Conservation (phyloP, 2,888 invertebrate species). For the Baronia brevicornis region DNA sequence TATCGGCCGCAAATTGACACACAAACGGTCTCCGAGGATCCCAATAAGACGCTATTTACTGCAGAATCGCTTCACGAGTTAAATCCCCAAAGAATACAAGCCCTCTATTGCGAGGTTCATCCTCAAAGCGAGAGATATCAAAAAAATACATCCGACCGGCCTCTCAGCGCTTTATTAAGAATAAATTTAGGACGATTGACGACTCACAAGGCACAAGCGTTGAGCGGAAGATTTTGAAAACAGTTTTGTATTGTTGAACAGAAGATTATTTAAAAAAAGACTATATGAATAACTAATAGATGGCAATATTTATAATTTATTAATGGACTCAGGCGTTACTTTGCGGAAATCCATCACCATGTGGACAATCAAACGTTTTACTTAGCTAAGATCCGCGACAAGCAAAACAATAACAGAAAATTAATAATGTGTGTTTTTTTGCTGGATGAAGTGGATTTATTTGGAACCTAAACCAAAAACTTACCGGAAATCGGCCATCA, state of each 20-base stretch:
- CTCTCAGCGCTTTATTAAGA: slow-evolving; percentile 71
- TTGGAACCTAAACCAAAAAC: no score
- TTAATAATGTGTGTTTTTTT: no score
- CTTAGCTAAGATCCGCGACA: no score
- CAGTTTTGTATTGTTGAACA: background rate
- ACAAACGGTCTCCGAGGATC: slow-evolving; percentile 23
- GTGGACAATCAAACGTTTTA: no score
- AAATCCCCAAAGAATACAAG: slow-evolving; percentile 48
- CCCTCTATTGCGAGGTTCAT: slow-evolving; percentile 46
- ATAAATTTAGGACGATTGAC: slow-evolving; percentile 65
- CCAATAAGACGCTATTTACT: slow-evolving; percentile 18
- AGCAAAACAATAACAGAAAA: no score
- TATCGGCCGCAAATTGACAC: slow-evolving; percentile 24
- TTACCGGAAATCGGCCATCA: no score
- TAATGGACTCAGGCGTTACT: no score
- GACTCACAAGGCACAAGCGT: slow-evolving; percentile 22
- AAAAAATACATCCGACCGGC: slow-evolving; percentile 64
- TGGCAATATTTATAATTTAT: no score
- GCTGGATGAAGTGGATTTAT: no score
- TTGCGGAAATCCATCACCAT: no score
- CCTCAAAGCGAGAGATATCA: slow-evolving; percentile 64
- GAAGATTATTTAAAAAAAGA: no score
- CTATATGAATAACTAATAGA: background rate
- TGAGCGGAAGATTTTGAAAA: slow-evolving; percentile 10
- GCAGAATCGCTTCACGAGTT: slow-evolving; percentile 14